Base-by-base conservation (phyloP, 2,113 vertebrate species). In the Dermatemys mawii region DNA sequence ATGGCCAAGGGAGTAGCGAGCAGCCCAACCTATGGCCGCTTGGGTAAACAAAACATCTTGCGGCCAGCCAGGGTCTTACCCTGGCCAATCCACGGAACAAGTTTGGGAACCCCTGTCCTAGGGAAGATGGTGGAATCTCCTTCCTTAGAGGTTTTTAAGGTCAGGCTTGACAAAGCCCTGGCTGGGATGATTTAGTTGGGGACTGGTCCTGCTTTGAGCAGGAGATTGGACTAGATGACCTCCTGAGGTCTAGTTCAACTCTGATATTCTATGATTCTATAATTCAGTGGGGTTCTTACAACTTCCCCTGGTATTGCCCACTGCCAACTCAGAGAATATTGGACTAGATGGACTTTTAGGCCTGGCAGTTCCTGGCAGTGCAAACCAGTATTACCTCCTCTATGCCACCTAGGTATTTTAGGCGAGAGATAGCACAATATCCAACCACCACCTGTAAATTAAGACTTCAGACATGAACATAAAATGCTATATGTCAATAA, bases 351-450 rank as follows among this genome's bases (percentile, higher is more conserved):
- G 21, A 17, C 67, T 46, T 32, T 6, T 4, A 32, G 63, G 78
- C 10, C 50, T 16, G 19, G 13, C 9, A 81, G 24, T 55, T 78
- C 83, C 51, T 3, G 27, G 3, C n/a, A n/a, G 29, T 63, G 29
- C 55, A 22, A 53, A 53, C 1, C 3, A 41, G 48, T 35, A 5
- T 29, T 35, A 29, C 90, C 44, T 27, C n/a, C 51, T 48, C 83
- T 53, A 16, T 0, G 0, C 57, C 44, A 35, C 67, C 2, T 19
- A 7, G 63, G 49, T 5, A 38, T 41, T 1, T 48, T 2, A 49
- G 32, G 60, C 48, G 41, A 2, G 49, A 88, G 46, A 55, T 1
- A 11, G 78, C 8, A 5, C 78, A 93, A 60, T 2, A 86, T 3
- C 1, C 79, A 53, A 83, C 83, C 73, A 67, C 46, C 78, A 1